Percentiles rank a stretch among this genome's conserved stretches.
These are phyloP conservation scores for Psix sp. DNA, from an alignment of 1,140 invertebrate genomes.

Conservation along the genomic window DNA sequence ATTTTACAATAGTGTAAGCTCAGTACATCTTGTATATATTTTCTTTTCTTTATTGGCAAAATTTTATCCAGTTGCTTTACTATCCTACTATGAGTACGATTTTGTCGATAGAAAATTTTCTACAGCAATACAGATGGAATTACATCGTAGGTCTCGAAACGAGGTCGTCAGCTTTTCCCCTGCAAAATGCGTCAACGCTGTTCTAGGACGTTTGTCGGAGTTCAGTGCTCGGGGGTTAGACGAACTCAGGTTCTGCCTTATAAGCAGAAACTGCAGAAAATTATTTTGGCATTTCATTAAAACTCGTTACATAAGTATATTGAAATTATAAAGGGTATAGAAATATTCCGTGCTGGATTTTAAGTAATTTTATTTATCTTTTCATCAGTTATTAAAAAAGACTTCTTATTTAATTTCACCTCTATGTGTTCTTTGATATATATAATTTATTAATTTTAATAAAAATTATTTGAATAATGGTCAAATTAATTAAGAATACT, in stretches of 20 bases:
- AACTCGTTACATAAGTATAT: too few species aligned
- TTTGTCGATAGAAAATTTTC: conserved; percentile 51
- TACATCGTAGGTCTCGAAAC: conserved; percentile 57
- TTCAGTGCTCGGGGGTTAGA: conserved; percentile 55
- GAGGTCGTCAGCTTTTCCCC: conserved; percentile 63
- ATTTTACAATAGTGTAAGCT: background rate
- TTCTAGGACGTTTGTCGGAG: conserved; percentile 51
- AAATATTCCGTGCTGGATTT: too few species aligned
- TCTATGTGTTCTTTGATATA: too few species aligned
- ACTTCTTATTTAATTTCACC: too few species aligned
- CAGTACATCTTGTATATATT: conserved; percentile 44
- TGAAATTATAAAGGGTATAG: too few species aligned
- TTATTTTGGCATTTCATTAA: conserved; percentile 37
- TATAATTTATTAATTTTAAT: too few species aligned
- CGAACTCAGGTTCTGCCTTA: conserved; percentile 37
- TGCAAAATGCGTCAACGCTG: conserved; percentile 58
- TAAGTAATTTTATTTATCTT: too few species aligned
- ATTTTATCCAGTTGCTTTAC: conserved; percentile 44
- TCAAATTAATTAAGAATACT: too few species aligned
- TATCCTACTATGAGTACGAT: conserved; percentile 31
- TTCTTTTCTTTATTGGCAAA: conserved; percentile 48
- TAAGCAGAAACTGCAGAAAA: conserved; percentile 30
- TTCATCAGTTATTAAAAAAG: too few species aligned
- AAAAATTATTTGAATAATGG: too few species aligned
- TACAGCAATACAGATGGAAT: conserved; percentile 52